A percentile compares a stretch with the other conserved stretches of the same genome.
Conservation (phyloP, 2,888 invertebrate genomes). For the Bedellia somnulentella region DNA sequence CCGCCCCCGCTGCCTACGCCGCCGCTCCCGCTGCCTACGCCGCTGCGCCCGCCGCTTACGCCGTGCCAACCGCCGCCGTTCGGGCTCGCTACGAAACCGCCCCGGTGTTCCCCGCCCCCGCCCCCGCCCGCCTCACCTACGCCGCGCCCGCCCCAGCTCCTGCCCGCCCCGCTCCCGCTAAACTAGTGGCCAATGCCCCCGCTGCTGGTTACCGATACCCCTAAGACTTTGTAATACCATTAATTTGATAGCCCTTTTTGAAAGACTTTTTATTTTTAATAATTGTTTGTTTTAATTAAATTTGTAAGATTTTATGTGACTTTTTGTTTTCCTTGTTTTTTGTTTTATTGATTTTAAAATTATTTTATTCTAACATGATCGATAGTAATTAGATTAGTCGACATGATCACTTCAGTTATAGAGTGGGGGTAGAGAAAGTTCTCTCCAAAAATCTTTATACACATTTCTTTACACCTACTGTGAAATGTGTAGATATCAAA, state of each 20-base stretch:
- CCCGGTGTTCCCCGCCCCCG: slow-evolving; percentile 29
- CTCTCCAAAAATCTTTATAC: too few species aligned
- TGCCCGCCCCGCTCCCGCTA: too few species aligned
- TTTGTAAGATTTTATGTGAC: slow-evolving; percentile 10
- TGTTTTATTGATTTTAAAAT: too few species aligned
- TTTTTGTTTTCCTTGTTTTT: slow-evolving; percentile 14
- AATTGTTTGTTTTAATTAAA: slow-evolving; percentile 11
- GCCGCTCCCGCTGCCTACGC: slow-evolving; percentile 52
- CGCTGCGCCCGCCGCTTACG: slow-evolving; percentile 62
- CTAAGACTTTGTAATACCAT: slow-evolving; percentile 23
- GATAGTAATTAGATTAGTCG: too few species aligned
- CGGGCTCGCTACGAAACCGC: slow-evolving; percentile 65
- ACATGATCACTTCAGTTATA: too few species aligned
- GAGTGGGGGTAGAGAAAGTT: too few species aligned
- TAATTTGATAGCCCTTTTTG: slow-evolving; percentile 23
- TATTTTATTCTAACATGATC: too few species aligned
- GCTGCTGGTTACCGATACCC: slow-evolving; percentile 49
- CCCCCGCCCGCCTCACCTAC: slow-evolving; percentile 68
- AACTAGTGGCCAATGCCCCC: too few species aligned
- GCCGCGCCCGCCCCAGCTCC: slow-evolving; percentile 20
- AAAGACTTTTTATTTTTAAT: slow-evolving; percentile 11
- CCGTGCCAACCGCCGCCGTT: slow-evolving; percentile 43
- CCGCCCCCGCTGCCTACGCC: slow-evolving; percentile 61
- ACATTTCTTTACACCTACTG: too few species aligned
- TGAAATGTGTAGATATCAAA: too few species aligned